Evolutionary conservation across 2,113 vertebrate genomes (phyloP).

Genomic region (Daubentonia madagascariensis): DNA sequence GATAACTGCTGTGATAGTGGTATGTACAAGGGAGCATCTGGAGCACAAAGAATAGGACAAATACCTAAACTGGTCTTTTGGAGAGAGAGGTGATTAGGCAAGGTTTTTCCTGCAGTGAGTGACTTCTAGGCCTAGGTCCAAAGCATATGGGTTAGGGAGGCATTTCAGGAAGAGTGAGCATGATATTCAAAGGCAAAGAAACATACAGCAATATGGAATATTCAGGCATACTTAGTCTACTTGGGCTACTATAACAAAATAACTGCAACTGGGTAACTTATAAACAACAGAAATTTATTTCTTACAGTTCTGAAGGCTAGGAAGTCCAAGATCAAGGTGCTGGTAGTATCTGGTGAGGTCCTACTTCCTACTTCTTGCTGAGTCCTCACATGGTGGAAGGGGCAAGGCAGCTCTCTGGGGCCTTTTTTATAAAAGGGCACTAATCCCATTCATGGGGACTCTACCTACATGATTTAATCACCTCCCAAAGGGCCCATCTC

Average conservation of each 20-base stretch:
- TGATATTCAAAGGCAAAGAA: background rate
- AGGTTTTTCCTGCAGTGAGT: background rate
- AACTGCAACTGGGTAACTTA: background rate
- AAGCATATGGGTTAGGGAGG: background rate
- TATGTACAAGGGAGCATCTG: background rate
- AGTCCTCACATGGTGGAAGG: background rate
- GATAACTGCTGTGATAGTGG: background rate
- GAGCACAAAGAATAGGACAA: background rate
- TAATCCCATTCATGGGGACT: background rate
- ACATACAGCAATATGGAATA: background rate
- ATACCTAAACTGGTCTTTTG: background rate
- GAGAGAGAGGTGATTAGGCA: background rate
- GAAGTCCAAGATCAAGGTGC: background rate
- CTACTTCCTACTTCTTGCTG: background rate
- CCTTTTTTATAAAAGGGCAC: background rate
- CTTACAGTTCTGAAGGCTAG: background rate
- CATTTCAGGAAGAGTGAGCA: background rate
- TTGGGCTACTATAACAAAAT: background rate
- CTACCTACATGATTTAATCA: background rate
- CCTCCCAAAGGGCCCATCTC: background rate
- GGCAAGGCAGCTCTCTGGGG: background rate
- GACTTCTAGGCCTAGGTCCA: background rate
- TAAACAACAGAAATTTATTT: slow-evolving; percentile 1
- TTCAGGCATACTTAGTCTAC: background rate
- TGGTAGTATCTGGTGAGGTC: background rate